Base-by-base conservation (phyloP, 2,888 invertebrate species). In the Hypomecis atomaria region DNA sequence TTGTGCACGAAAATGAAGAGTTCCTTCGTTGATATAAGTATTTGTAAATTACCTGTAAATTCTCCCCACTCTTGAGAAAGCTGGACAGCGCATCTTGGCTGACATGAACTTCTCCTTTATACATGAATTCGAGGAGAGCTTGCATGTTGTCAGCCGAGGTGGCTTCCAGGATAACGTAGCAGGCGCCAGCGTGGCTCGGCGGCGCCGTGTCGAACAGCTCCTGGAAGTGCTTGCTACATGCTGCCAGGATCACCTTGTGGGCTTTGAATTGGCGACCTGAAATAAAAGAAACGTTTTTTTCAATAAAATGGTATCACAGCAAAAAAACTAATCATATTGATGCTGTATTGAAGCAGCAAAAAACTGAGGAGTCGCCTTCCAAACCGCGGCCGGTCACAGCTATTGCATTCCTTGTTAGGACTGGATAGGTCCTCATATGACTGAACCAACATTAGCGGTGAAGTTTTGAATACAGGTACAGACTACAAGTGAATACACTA, bases 41-140 rank as follows among this genome's bases (percentile, higher is more conserved):
- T 10, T 9, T 10, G 11, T n/a, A 45, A n/a, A 2, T n/a, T 40
- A 96, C 97, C 95, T 97, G 97, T 81, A 97, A 94, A 89, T 96
- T 97, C 92, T 97, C 97, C 61, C 97, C 98, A 74, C 97, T 97
- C 91, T 98, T 97, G 71, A 98, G 95, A 87, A 98, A 98, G 89
- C 97, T 97, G 83, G 97, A 97, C 76, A 98, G 95, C 73, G 97
- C 96, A 89, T 98, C 97, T 92, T 98, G 97, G 78, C 97, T 97
- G 81, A 98, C 97, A 87, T 98, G 97, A 77, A 98, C 98, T 90
- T 98, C 98, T 65, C 98, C 98, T 87, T 97, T 97, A 94, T 98
- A 98, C 98, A 98, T 98, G 89, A 98, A 98, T 90, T 98, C 97
- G 73, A 98, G 94, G 73, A 98, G 94, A 50, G 97, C 97, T 72